phyloP scores from a whole-genome alignment of 2,113 vertebrate species.

The Pteropus alecto region DNA sequence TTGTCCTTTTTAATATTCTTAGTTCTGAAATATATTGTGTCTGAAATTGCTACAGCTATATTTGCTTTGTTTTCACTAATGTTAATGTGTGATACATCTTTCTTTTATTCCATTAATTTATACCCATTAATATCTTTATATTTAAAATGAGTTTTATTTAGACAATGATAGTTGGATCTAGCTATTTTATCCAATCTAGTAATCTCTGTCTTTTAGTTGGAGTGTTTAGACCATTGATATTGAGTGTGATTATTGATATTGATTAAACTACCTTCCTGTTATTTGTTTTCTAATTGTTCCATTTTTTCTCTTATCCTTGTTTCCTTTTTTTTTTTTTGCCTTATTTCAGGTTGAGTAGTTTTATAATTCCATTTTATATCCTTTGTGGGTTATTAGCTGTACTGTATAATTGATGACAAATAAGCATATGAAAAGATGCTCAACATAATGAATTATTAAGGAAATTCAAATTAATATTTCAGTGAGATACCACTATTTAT shows the following conservation, averaged over 20 bases:
- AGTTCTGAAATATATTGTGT: not conserved
- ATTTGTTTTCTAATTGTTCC: not conserved
- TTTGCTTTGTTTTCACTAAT: not conserved
- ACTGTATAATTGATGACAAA: not conserved
- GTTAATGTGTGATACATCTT: not conserved
- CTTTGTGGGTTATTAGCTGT: not conserved
- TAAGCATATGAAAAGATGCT: not conserved
- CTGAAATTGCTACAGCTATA: not conserved
- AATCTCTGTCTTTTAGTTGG: not conserved
- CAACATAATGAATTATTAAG: not conserved
- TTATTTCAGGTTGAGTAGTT: not conserved
- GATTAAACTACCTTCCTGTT: not conserved
- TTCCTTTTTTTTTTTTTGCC: not conserved
- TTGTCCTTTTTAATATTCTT: not conserved
- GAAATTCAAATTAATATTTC: not conserved
- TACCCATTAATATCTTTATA: not conserved
- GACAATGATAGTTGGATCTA: not conserved
- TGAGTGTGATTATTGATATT: not conserved
- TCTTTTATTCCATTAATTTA: not conserved
- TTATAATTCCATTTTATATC: not conserved
- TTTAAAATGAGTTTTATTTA: not conserved
- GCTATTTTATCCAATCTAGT: not conserved
- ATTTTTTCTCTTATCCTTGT: not conserved
- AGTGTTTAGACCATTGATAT: not conserved
- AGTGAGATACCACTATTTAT: not conserved